Percentiles rank a stretch among this genome's conserved stretches.
Conservation (phyloP, 2,113 vertebrate species). For the Bos javanicus region DNA sequence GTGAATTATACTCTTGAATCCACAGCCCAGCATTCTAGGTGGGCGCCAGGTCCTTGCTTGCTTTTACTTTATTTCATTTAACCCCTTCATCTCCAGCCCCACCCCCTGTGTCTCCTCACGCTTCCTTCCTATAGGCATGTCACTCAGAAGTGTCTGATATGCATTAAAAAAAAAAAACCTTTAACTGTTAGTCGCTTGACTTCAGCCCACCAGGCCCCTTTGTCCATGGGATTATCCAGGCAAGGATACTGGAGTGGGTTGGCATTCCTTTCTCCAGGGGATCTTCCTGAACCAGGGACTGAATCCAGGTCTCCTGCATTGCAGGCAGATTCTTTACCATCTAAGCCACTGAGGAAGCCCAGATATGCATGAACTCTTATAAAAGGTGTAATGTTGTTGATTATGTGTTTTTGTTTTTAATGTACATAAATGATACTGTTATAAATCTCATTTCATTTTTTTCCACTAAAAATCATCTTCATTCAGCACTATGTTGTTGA, state of each 20-base stretch:
- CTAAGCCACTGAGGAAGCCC: not conserved
- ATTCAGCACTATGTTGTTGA: not conserved
- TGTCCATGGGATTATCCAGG: not conserved
- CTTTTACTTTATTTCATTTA: not conserved
- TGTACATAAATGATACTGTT: not conserved
- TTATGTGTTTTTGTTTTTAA: not conserved
- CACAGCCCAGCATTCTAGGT: not conserved
- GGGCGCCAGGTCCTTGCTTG: not conserved
- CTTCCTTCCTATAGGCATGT: not conserved
- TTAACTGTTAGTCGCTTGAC: not conserved
- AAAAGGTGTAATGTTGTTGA: not conserved
- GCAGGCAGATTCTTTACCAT: not conserved
- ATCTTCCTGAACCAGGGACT: not conserved
- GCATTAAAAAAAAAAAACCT: not conserved
- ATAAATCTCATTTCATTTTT: not conserved
- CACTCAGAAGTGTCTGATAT: not conserved
- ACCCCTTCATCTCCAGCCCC: not conserved
- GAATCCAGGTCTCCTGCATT: not conserved
- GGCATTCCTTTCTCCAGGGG: not conserved
- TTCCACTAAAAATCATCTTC: not conserved
- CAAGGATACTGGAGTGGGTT: not conserved
- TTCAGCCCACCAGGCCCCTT: not conserved
- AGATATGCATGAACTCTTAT: not conserved
- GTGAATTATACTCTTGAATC: not conserved
- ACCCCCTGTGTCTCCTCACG: fast-evolving